Base-by-base conservation (phyloP, 2,888 invertebrate species). In the Eurytoma californica region DNA sequence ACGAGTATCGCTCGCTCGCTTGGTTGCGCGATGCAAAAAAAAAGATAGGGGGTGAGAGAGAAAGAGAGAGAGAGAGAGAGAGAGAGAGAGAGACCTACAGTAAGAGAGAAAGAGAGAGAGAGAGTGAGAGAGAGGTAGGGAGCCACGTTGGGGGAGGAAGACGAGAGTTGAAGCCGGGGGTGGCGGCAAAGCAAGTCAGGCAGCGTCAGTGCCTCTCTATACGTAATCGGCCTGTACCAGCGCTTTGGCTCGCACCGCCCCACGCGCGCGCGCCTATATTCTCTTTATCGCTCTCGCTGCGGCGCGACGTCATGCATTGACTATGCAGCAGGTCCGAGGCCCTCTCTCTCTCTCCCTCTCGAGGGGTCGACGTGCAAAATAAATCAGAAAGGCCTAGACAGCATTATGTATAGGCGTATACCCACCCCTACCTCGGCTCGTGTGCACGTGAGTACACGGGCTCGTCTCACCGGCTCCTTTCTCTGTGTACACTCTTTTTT, bases 321-420 rank as follows among this genome's bases (percentile, higher is more conserved):
- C 72, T 72, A 72, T 72, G 72, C 72, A 72, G 63, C 28, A 72
- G 72, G 72, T 72, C 70, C 58, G 57, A 57, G 30, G 13, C 20
- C 5, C 49, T 51, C 66, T 51, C 60, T 61, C 60, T 61, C 60
- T 60, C 60, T 51, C 60, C 47, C 58, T 39, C 55, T 13, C 9
- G 51, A 30, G 67, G 53, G 67, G 53, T 72, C 53, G 63, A 55
- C 53, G 61, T 53, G 63, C 63, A 63, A 72, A 63, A 72, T 72
- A 72, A 72, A 72, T 63, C 72, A 72, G 72, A 72, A 63, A 63
- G 72, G 72, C 63, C 72, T 72, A 72, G 72, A 51, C 63, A 55
- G 72, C 63, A 63, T 72, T 72, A 63, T 55, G 63, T 72, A 63
- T 72, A 72, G 72, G 61, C 72, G 24, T 1, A 7, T 20, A 16